Percentiles rank a stretch among this genome's conserved stretches.
These are phyloP conservation scores for Siderastrea siderea DNA, from an alignment of 92 coral and sea anemone genomes.

Conservation along the genomic window DNA sequence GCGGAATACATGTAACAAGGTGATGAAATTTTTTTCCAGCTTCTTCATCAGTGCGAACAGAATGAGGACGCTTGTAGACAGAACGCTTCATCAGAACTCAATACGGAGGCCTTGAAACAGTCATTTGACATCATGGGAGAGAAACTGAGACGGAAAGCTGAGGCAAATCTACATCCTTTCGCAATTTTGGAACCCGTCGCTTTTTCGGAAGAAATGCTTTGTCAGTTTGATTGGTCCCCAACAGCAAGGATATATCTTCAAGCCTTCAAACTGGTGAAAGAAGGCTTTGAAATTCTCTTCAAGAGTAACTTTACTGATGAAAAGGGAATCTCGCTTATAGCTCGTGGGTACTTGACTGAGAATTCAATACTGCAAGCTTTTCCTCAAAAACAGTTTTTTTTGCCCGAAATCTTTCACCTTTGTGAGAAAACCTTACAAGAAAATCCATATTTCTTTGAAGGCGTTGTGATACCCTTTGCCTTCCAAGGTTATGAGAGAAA, in stretches of 20 bases:
- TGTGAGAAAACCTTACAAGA: background rate
- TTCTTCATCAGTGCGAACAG: conserved; percentile 15
- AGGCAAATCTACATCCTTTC: conserved; percentile 59
- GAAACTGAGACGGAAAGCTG: background rate
- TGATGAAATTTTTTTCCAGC: background rate
- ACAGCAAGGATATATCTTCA: conserved; percentile 80
- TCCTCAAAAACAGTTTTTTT: background rate
- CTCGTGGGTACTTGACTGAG: conserved; percentile 68
- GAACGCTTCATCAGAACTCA: conserved; percentile 4
- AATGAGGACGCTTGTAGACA: background rate
- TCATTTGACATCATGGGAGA: conserved; percentile 1
- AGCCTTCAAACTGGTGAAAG: conserved; percentile 68
- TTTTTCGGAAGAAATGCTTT: conserved; percentile 65
- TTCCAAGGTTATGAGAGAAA: background rate
- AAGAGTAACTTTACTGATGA: conserved; percentile 73
- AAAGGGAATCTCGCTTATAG: conserved; percentile 66
- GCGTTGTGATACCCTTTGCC: conserved; percentile 46
- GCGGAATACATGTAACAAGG: too few relatives aligned
- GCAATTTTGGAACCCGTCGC: conserved; percentile 54
- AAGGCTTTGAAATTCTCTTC: conserved; percentile 67
- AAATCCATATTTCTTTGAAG: conserved; percentile 73
- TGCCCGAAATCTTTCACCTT: background rate
- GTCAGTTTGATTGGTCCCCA: conserved; percentile 71
- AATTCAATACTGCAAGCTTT: conserved; percentile 63
- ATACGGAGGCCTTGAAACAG: background rate